Base-by-base conservation (phyloP, 2,797 vertebrate species). In the Notoglanidium macrostoma region DNA sequence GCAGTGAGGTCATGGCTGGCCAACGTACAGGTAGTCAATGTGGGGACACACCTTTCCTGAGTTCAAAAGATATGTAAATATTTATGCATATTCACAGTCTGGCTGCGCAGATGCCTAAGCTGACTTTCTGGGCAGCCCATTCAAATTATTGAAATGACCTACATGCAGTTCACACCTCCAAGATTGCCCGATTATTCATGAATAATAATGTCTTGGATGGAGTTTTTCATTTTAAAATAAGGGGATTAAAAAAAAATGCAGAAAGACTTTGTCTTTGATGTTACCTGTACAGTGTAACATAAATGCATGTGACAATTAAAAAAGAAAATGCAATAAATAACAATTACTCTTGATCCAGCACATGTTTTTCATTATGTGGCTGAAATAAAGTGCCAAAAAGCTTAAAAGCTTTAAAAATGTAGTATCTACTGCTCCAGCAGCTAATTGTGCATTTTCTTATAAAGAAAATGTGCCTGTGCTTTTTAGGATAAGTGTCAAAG, bases 1-100 rank as follows among this genome's bases (percentile, higher is more conserved):
- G 94, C 96, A 0, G 96, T 99, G 61, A 96, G 96, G 55, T 96
- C 96, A 57, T 99, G 98, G 98, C 92, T 99, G 90, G 95, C 93
- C 70, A 98, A 94, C 26, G 96, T 98, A 2, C 96, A 98, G 96
- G 98, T 98, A 92, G 94, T 82, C 5, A 9, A 68, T 12, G 11
- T 5, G 32, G 14, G 32, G 32, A 14, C 21, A 23, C 21, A 32
- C 46, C 40, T 77, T 81, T 63, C 11, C 15, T 9, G 44, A 46
- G 21, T 14, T 61, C 57, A 59, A 26, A 59, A 57, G 1, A 40
- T 14, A 40, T 19, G 59, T 19, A 29, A 82, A 63, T 63, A 81
- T 81, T 59, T 81, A 46, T 26, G 23, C 5, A 63, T 44, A 44
- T 80, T 21, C 54, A 11, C 40, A 35, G 54, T 35, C 29, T 2